A percentile compares a stretch with the other conserved stretches of the same genome.
These are phyloP conservation scores for Teleiodes luculella DNA, from an alignment of 2,888 invertebrate species.

Conservation along the genomic window DNA sequence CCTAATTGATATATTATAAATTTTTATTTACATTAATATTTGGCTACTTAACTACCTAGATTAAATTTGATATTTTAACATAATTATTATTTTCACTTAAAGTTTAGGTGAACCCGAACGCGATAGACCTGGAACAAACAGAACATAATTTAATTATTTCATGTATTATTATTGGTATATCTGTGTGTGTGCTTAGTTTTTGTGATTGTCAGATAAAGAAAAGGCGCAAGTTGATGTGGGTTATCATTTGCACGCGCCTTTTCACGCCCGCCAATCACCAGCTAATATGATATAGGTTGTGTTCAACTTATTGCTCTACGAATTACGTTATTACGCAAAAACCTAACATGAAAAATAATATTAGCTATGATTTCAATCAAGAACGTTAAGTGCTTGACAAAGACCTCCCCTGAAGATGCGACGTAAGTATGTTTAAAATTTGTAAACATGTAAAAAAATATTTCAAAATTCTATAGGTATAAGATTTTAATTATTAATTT, in stretches of 20 bases:
- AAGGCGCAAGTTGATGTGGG: conserved; percentile 39
- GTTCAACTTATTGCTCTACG: conserved; percentile 24
- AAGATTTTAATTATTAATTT: too few relatives aligned
- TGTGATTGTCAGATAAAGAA: conserved; percentile 8
- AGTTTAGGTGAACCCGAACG: neutral
- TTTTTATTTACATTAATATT: neutral
- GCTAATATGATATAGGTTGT: conserved; percentile 48
- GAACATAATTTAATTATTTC: conserved; percentile 11
- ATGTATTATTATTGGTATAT: neutral
- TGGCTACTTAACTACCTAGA: neutral
- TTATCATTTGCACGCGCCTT: conserved; percentile 44
- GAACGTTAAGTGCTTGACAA: too few relatives aligned
- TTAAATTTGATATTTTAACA: neutral
- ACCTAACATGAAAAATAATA: too few relatives aligned
- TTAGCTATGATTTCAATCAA: too few relatives aligned
- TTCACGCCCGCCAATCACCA: conserved; percentile 39
- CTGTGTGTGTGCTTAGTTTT: conserved; percentile 8
- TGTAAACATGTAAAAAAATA: too few relatives aligned
- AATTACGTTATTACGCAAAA: too few relatives aligned
- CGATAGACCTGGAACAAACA: conserved; percentile 25
- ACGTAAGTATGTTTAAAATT: too few relatives aligned
- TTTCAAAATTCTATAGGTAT: too few relatives aligned
- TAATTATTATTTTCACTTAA: neutral
- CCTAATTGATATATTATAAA: conserved; percentile 25
- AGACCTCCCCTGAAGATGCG: too few relatives aligned